Percentiles rank a stretch among this genome's conserved stretches.
phyloP scores from a whole-genome alignment of 1,140 invertebrate genomes.

The Papilio dardanus region DNA sequence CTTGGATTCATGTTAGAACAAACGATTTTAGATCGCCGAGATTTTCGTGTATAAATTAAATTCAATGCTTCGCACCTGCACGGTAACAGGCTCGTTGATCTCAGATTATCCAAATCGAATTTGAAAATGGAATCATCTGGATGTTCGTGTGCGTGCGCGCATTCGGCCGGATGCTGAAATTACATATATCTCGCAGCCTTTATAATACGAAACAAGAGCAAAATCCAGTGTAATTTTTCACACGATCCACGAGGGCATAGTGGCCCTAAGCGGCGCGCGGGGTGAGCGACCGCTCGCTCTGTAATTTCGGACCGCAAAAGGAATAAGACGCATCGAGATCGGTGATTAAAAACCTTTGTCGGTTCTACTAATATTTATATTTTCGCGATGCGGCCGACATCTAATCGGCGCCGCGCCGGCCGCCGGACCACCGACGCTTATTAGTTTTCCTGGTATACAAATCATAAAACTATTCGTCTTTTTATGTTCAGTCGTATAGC shows the following conservation, averaged over 20 bases:
- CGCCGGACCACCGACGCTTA: conserved; percentile 68
- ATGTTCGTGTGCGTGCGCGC: conserved; percentile 53
- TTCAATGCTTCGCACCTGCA: conserved; percentile 11
- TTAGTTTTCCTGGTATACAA: conserved; percentile 79
- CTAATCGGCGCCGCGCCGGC: conserved; percentile 69
- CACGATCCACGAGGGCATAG: conserved; percentile 77
- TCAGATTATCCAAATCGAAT: conserved; percentile 45
- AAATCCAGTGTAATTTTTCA: conserved; percentile 77
- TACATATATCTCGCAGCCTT: conserved; percentile 76
- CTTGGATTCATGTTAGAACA: background rate
- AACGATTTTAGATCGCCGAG: background rate
- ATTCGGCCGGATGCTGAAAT: conserved; percentile 72
- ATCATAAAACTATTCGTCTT: conserved; percentile 71
- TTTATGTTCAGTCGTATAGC: conserved; percentile 55
- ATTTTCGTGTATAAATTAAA: conserved; percentile 6
- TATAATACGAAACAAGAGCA: conserved; percentile 76
- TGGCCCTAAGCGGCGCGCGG: conserved; percentile 75
- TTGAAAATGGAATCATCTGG: conserved; percentile 31
- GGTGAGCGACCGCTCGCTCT: conserved; percentile 78
- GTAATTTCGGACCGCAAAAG: conserved; percentile 81
- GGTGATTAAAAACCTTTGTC: conserved; percentile 82
- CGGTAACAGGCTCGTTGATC: conserved; percentile 43
- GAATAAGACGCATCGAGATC: conserved; percentile 76
- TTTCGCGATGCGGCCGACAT: conserved; percentile 79
- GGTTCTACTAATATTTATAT: conserved; percentile 83